Evolutionary conservation across 2,113 vertebrate species (phyloP), one percentile per base, ranked within the genome.

Genomic region (Sitta europaea): DNA sequence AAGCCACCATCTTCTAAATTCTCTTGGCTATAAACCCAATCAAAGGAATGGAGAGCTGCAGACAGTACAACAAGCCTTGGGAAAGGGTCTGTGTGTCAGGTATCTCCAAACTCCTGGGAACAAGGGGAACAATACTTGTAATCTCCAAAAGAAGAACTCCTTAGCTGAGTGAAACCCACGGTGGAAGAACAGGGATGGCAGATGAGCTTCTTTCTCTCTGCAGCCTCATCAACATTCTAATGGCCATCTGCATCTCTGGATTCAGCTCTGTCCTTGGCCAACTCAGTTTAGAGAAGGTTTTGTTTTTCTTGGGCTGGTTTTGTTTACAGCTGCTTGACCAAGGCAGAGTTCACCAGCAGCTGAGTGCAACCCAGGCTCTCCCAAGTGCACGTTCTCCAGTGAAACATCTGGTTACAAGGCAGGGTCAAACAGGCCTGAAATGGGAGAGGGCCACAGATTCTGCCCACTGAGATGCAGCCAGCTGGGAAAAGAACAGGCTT

Each of bases 341-440:
- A 94, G 76, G 81, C 95, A 92, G 71, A 92, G 95, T 91, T 96
- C 94, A 94, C 10, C 93, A 92, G 84, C 95, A 90, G 96, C 93
- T 92, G 90, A 90, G 51, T 14, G 75, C 80, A 92, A 31, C 89
- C 77, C 91, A 79, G 78, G 77, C 82, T 95, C 80, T 92, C 91
- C 85, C 84, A 88, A 95, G 85, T 71, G 63, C 12, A 78, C 24
- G 16, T 82, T 92, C 88, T 94, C 92, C 93, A 91, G 88, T 79
- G 67, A 93, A 97, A 97, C 96, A 97, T 97, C 95, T 97, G 96
- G 96, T 63, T 90, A 84, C 36, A 78, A 96, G 81, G 92, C 84
- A 84, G 94, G 85, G 89, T 96, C 95, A 96, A 78, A 90, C 0
- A 0, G 85, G 84, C 59, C 94, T 87, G 85, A 94, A 93, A 95